Evolutionary conservation across 2,797 vertebrate species (phyloP).

Genomic region (Premnoplex brunnescens): DNA sequence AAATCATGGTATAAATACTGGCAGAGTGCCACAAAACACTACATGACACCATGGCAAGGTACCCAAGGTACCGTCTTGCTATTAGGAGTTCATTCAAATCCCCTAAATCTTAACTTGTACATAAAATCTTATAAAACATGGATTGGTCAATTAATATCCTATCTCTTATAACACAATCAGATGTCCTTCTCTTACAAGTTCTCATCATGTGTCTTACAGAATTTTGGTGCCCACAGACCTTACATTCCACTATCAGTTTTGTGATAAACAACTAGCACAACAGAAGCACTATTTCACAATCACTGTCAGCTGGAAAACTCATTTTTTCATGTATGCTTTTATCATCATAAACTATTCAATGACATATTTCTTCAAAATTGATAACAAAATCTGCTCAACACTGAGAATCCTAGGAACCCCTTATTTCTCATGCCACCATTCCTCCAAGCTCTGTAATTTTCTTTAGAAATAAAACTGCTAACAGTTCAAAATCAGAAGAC

Average conservation of each 20-base stretch:
- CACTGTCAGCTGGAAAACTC: background rate
- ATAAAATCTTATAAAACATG: background rate
- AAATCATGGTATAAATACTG: background rate
- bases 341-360: background rate
- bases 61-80: background rate
- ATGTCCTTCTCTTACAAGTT: background rate
- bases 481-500: background rate
- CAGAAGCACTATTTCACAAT: background rate
- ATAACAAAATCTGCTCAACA: background rate
- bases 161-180: background rate
- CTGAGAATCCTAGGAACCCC: background rate
- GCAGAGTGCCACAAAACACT: background rate
- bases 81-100: background rate
- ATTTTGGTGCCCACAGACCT: background rate
- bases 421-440: background rate
- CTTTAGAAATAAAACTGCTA: background rate
- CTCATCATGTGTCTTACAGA: background rate
- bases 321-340: background rate
- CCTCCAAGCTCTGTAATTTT: background rate
- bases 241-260: background rate
- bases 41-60: background rate
- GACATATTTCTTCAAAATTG: background rate
- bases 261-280: background rate
- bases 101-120: background rate
- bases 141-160: background rate